These are phyloP conservation scores for Barypeithes pellucidus DNA, from an alignment of 2,888 invertebrate species.

Conservation along the genomic window DNA sequence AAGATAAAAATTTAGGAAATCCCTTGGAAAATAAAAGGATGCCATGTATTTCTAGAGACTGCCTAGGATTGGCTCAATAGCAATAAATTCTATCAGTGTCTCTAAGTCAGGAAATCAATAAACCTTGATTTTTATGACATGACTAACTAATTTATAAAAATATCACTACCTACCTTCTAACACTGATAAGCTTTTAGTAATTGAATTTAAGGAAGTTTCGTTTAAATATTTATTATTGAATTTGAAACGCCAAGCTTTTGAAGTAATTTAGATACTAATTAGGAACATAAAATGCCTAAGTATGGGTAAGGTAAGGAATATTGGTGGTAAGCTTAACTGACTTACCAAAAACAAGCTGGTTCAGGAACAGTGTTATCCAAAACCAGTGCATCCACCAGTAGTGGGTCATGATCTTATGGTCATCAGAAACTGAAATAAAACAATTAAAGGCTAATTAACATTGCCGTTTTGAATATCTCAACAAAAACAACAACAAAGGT, in stretches of 20 bases:
- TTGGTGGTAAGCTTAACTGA: not conserved
- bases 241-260: not conserved
- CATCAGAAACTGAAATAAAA: conserved; percentile 59
- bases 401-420: conserved; percentile 82
- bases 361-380: conserved; percentile 78
- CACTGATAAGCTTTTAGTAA: too few relatives aligned
- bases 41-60: not conserved
- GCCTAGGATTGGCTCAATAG: not conserved
- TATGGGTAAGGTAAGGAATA: too few relatives aligned
- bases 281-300: not conserved
- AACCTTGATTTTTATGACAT: too few relatives aligned
- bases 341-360: conserved; percentile 45
- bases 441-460: conserved; percentile 31
- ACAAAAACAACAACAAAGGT: conserved; percentile 36
- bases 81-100: not conserved
- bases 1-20: conserved; percentile 10
- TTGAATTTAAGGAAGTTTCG: too few relatives aligned
- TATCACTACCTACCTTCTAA: not conserved
- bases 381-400: conserved; percentile 94
- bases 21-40: not conserved
- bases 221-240: not conserved
- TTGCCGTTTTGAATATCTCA: conserved; percentile 6
- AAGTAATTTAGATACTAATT: not conserved
- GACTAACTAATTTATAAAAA: not conserved
- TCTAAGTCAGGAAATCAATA: too few relatives aligned